Evolutionary conservation across 37 sponge, comb jelly and placozoan genomes (phyloP).

Genomic region (Crambe crambe): DNA sequence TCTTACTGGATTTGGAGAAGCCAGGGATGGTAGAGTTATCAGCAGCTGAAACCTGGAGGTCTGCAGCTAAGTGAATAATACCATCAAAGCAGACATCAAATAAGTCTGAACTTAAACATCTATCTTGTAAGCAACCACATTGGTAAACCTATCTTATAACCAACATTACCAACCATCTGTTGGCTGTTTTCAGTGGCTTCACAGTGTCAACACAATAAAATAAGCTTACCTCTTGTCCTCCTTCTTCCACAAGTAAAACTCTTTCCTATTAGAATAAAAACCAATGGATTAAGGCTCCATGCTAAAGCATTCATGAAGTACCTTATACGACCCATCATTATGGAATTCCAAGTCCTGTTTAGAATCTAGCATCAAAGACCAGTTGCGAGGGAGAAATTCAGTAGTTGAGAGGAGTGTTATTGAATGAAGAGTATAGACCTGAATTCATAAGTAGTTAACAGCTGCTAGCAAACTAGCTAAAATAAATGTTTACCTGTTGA

Average conservation of each 20-base stretch:
- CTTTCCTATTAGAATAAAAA: neutral
- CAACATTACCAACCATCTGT: neutral
- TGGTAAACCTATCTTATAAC: neutral
- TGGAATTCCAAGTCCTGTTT: neutral
- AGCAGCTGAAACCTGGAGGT: neutral
- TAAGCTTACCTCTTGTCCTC: neutral
- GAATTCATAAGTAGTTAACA: neutral
- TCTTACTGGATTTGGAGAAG: neutral
- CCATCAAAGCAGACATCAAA: neutral
- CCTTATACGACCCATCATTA: slow-evolving; percentile 8
- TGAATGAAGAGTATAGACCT: neutral
- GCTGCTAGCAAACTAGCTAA: neutral
- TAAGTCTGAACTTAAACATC: too few species aligned
- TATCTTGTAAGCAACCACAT: too few species aligned
- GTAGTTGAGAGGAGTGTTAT: neutral
- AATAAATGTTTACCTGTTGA: neutral
- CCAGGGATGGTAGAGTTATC: neutral
- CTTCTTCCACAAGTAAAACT: too few species aligned
- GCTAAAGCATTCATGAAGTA: neutral
- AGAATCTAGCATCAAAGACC: neutral
- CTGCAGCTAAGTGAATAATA: neutral
- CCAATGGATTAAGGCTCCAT: neutral
- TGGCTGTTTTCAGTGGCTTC: neutral
- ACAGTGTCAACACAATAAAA: neutral
- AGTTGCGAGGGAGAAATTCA: neutral